Evolutionary conservation across 2,797 vertebrate species (phyloP).

Genomic region (Dallia pectoralis): DNA sequence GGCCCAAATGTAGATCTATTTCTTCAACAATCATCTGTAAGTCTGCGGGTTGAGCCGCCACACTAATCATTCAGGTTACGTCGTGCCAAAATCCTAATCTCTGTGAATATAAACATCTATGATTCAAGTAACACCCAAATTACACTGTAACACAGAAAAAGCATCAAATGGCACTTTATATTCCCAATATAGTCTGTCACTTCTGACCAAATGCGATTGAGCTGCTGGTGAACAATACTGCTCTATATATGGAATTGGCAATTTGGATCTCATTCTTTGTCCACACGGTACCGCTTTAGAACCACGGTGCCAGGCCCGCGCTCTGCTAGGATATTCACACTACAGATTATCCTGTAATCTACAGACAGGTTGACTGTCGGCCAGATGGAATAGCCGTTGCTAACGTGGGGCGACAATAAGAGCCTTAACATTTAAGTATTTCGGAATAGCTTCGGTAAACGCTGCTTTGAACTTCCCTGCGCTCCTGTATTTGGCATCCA

Average conservation of each 20-base stretch:
- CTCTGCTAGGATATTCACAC: slow-evolving; percentile 25
- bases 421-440: slow-evolving; percentile 42
- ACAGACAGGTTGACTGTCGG: slow-evolving; percentile 34
- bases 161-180: slow-evolving; percentile 30
- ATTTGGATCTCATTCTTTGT: slow-evolving; percentile 37
- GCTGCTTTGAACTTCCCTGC: slow-evolving; percentile 27
- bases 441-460: slow-evolving; percentile 40
- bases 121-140: slow-evolving; percentile 65
- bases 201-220: background rate
- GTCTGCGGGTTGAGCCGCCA: slow-evolving; percentile 53
- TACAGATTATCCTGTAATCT: slow-evolving; percentile 39
- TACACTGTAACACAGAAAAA: slow-evolving; percentile 42
- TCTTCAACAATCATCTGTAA: slow-evolving; percentile 71
- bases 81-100: slow-evolving; percentile 60
- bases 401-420: slow-evolving; percentile 14
- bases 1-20: slow-evolving; percentile 70
- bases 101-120: slow-evolving; percentile 38
- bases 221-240: background rate
- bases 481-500: slow-evolving; percentile 68
- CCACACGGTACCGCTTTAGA: slow-evolving; percentile 46
- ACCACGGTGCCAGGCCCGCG: slow-evolving; percentile 34
- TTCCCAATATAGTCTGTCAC: background rate
- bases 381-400: slow-evolving; percentile 7
- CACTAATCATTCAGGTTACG: slow-evolving; percentile 44
- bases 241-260: background rate